A percentile compares a stretch with the other conserved stretches of the same genome.
Evolutionary conservation across 2,113 vertebrate genomes (phyloP).

Genomic region (Plectropomus leopardus): DNA sequence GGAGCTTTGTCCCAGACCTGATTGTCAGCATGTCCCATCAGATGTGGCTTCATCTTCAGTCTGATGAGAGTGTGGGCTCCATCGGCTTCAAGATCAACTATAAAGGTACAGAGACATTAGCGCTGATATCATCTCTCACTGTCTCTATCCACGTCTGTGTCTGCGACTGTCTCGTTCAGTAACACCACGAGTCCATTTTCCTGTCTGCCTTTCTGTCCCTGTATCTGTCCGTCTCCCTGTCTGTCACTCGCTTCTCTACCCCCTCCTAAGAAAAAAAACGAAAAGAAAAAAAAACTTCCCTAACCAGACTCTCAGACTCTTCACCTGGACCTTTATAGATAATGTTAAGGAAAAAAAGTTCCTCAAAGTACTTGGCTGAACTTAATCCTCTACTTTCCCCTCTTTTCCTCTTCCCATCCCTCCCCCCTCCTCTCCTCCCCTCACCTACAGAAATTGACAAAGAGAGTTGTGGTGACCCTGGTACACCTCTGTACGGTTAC

Average conservation of each 20-base stretch:
- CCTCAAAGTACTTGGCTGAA: slow-evolving; percentile 31
- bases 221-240: slow-evolving; percentile 2
- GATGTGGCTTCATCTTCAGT: slow-evolving; percentile 99
- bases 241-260: slow-evolving; percentile 11
- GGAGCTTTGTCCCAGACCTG: slow-evolving; percentile 97
- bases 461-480: slow-evolving; percentile 97
- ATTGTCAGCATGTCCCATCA: slow-evolving; percentile 98
- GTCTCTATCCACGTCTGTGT: slow-evolving; percentile 44
- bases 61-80: slow-evolving; percentile 97
- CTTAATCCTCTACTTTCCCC: slow-evolving; percentile 19
- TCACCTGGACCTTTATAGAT: slow-evolving; percentile 64
- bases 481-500: slow-evolving; percentile 95
- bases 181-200: slow-evolving; percentile 27
- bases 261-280: slow-evolving; percentile 20
- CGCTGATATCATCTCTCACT: slow-evolving; percentile 36
- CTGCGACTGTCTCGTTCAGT: slow-evolving; percentile 14
- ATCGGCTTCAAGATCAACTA: slow-evolving; percentile 99
- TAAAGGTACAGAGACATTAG: slow-evolving; percentile 88
- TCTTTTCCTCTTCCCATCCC: neutral
- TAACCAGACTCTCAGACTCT: slow-evolving; percentile 21
- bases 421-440: slow-evolving; percentile 7
- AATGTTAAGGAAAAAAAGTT: slow-evolving; percentile 28
- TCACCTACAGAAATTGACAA: slow-evolving; percentile 94
- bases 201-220: slow-evolving; percentile 10
- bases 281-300: slow-evolving; percentile 34